Percentiles rank a stretch among this genome's conserved stretches.
phyloP scores from a whole-genome alignment of 2,888 invertebrate species.

The Melanophora roralis region DNA sequence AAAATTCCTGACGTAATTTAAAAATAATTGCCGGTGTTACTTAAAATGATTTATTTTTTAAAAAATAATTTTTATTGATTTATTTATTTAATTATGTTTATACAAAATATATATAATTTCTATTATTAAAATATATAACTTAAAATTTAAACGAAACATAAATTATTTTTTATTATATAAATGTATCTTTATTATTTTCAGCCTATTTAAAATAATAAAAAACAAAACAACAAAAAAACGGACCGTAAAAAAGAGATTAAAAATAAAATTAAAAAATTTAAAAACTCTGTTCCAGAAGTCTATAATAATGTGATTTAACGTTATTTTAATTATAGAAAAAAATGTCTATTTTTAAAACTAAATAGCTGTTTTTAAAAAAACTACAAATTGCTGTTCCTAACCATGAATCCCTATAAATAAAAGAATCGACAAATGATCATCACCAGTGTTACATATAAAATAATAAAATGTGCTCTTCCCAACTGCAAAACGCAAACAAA shows the following conservation, averaged over 20 bases:
- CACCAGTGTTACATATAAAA: background rate
- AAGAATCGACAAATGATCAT: conserved; percentile 3
- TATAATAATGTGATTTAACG: background rate
- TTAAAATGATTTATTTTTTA: no score
- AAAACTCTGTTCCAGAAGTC: background rate
- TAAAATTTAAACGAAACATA: no score
- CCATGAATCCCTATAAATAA: conserved; percentile 27
- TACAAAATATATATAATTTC: no score
- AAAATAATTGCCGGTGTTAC: no score
- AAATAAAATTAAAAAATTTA: background rate
- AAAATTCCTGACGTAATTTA: no score
- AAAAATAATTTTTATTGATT: no score
- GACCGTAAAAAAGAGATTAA: conserved; percentile 10
- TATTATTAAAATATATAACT: no score
- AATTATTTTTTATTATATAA: no score
- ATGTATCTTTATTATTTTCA: no score
- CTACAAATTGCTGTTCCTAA: conserved; percentile 23
- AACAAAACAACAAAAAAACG: background rate
- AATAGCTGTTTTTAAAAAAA: conserved; percentile 9
- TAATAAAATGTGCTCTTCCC: conserved; percentile 9
- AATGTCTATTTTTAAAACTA: conserved; percentile 25
- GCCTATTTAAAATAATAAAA: background rate
- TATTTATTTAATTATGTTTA: no score
- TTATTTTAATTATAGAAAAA: background rate
- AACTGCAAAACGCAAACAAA: background rate